These are phyloP conservation scores for Drosophila lacertosa DNA, from an alignment of 1,140 invertebrate genomes.

Conservation along the genomic window DNA sequence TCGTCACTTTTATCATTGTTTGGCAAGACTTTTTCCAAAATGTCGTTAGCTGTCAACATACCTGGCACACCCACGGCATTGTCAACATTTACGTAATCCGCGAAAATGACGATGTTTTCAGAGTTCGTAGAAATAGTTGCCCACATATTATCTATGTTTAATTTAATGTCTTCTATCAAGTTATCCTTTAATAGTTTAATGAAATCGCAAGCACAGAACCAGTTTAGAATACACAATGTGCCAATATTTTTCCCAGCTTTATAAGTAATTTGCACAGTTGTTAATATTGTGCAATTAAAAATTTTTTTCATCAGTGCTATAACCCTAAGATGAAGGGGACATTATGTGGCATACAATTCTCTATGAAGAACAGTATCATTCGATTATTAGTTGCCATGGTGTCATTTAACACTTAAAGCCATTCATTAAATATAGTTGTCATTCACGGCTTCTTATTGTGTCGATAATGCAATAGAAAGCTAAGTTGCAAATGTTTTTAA, in stretches of 20 bases:
- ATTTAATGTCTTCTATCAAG: no score
- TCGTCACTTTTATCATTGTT: no score
- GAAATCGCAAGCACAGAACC: no score
- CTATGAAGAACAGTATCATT: constrained; percentile 1
- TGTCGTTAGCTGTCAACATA: no score
- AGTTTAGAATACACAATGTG: neutral
- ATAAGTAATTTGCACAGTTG: neutral
- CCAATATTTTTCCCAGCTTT: constrained; percentile 3
- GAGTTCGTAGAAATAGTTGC: no score
- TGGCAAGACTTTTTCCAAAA: no score
- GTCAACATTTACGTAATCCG: no score
- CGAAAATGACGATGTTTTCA: no score
- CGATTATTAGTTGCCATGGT: constrained; percentile 8
- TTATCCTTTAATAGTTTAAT: no score
- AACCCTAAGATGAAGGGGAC: neutral
- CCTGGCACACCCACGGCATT: no score
- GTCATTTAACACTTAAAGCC: constrained; percentile 7
- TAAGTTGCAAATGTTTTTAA: neutral
- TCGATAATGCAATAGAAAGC: neutral
- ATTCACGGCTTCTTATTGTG: neutral
- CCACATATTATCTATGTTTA: no score
- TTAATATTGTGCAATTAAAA: constrained; percentile 5
- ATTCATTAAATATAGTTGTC: no score
- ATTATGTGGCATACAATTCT: constrained; percentile 5
- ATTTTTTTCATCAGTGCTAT: neutral